Percentiles rank a stretch among this genome's conserved stretches.
phyloP scores from a whole-genome alignment of 2,797 vertebrate species.

The Ceyx erithaca region DNA sequence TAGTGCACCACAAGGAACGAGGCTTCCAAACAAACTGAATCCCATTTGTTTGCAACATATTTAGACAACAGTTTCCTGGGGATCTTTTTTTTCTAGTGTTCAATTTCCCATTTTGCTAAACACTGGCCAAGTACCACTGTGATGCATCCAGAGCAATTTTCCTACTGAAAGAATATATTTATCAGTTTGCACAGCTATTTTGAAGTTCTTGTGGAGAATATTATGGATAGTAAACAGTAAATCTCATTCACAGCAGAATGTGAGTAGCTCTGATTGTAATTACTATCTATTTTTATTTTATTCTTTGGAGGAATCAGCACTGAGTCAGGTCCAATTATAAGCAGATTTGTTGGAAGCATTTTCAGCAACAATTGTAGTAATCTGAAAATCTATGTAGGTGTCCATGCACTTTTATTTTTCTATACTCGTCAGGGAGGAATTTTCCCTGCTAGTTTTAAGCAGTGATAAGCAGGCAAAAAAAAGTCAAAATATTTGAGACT shows the following conservation, averaged over 20 bases:
- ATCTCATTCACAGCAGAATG: background rate
- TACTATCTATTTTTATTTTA: background rate
- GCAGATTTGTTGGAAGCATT: slow-evolving; percentile 12
- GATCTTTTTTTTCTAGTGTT: background rate
- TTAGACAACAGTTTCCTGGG: background rate
- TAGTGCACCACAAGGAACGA: background rate
- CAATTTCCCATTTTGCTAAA: background rate
- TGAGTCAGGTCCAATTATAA: background rate
- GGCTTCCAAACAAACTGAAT: background rate
- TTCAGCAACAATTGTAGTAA: background rate
- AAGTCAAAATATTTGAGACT: background rate
- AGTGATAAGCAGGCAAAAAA: background rate
- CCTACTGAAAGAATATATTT: background rate
- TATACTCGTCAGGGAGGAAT: background rate
- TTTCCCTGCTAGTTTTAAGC: background rate
- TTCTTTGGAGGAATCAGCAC: background rate
- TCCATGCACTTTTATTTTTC: background rate
- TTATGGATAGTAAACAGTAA: background rate
- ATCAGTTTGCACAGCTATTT: background rate
- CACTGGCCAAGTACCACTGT: background rate
- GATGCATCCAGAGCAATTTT: background rate
- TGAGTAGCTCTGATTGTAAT: background rate
- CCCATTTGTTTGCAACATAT: background rate
- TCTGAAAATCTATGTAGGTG: background rate
- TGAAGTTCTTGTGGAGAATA: background rate